phyloP scores from a whole-genome alignment of 2,888 invertebrate genomes.

The Eupithecia subfuscata region DNA sequence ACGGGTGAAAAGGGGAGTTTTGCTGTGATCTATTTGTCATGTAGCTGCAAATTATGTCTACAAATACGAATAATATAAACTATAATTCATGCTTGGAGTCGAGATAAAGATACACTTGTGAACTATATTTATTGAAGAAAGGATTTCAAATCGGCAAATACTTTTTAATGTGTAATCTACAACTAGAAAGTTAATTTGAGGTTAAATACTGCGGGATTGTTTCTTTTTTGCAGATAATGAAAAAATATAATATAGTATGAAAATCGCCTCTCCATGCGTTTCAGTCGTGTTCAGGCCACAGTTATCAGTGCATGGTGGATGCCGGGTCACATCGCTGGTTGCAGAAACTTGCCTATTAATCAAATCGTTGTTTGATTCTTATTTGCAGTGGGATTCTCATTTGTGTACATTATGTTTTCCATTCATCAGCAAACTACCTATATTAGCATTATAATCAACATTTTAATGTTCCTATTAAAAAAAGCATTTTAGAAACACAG shows the following conservation, averaged over 20 bases:
- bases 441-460: conserved; percentile 33
- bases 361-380: conserved; percentile 8
- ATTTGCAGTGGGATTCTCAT: conserved; percentile 42
- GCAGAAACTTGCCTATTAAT: conserved; percentile 35
- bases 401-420: conserved; percentile 38
- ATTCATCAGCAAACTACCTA: conserved; percentile 24
- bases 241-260: background rate
- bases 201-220: background rate
- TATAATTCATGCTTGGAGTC: background rate
- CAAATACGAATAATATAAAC: background rate
- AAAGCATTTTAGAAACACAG: conserved; percentile 38
- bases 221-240: background rate
- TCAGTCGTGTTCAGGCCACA: background rate
- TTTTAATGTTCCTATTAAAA: conserved; percentile 43
- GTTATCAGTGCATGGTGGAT: conserved; percentile 57
- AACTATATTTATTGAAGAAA: background rate
- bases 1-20: background rate
- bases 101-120: too few species aligned
- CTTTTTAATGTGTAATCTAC: background rate
- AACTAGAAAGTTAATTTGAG: background rate
- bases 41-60: too few species aligned
- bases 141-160: background rate
- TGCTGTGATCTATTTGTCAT: background rate
- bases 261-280: background rate
- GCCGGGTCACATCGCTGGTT: conserved; percentile 58